phyloP scores from a whole-genome alignment of 2,113 vertebrate genomes.

The Labeo rohita region DNA sequence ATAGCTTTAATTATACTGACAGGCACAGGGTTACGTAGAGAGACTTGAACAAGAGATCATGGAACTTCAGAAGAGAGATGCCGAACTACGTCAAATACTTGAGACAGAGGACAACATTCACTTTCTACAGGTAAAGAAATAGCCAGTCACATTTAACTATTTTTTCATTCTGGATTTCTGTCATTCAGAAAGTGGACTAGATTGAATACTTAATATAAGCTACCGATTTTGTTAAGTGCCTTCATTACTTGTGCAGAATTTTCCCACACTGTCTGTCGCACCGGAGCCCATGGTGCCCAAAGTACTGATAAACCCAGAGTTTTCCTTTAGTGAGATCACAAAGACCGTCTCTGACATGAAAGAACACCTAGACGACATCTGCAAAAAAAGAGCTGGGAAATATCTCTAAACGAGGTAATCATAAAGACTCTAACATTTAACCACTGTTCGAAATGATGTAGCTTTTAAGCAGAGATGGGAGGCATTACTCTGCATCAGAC shows the following conservation, averaged over 20 bases:
- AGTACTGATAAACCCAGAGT: conserved; percentile 80
- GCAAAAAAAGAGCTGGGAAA: conserved; percentile 75
- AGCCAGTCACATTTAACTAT: background rate
- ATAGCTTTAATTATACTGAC: background rate
- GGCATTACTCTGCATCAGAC: background rate
- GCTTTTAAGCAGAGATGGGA: background rate
- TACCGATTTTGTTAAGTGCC: background rate
- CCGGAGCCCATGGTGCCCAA: conserved; percentile 79
- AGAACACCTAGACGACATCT: conserved; percentile 77
- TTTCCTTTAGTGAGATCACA: conserved; percentile 77
- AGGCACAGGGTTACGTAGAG: conserved; percentile 76
- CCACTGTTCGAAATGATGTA: background rate
- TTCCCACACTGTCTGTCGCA: conserved; percentile 72
- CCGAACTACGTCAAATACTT: conserved; percentile 74
- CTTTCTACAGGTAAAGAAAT: conserved; percentile 74
- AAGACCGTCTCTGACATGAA: conserved; percentile 76
- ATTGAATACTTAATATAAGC: background rate
- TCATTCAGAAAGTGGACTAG: background rate
- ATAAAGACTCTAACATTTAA: background rate
- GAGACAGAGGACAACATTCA: conserved; percentile 81
- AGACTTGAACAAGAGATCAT: conserved; percentile 78
- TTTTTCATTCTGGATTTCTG: background rate
- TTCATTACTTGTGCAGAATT: conserved; percentile 66
- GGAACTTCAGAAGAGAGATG: conserved; percentile 75
- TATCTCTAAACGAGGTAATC: conserved; percentile 75